phyloP scores from a whole-genome alignment of 2,888 invertebrate species.

The Meteorus cinctellus region DNA sequence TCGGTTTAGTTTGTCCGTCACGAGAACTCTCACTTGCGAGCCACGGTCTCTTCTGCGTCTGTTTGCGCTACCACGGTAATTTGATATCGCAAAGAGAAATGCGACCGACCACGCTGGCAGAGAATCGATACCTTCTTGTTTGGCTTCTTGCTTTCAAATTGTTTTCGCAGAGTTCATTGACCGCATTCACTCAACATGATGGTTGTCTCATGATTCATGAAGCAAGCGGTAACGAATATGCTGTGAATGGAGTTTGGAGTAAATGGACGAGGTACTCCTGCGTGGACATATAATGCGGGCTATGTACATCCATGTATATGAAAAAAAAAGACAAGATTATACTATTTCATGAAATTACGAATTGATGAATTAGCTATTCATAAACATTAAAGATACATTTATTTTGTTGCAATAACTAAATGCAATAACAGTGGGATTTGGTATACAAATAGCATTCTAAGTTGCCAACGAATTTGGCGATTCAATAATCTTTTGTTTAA shows the following conservation, averaged over 20 bases:
- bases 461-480: not conserved
- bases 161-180: conserved; percentile 46
- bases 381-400: not conserved
- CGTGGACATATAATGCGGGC: not conserved
- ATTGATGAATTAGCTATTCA: not conserved
- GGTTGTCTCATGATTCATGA: not conserved
- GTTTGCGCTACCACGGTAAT: conserved; percentile 57
- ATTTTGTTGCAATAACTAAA: not conserved
- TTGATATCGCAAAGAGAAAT: conserved; percentile 65
- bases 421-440: not conserved
- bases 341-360: not conserved
- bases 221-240: not conserved
- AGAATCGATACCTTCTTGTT: conserved; percentile 69
- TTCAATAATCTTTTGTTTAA: not conserved
- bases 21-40: not conserved
- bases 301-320: not conserved
- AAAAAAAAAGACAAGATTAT: not conserved
- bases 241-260: not conserved
- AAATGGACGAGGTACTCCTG: not conserved
- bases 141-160: conserved; percentile 57
- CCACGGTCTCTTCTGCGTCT: conserved; percentile 14
- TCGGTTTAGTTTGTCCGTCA: not conserved
- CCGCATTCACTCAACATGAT: conserved; percentile 35
- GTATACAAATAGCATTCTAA: not conserved
- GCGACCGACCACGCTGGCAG: conserved; percentile 56